These are phyloP conservation scores for Brachyalestes nurse DNA, from an alignment of 2,797 vertebrate species.

Conservation along the genomic window DNA sequence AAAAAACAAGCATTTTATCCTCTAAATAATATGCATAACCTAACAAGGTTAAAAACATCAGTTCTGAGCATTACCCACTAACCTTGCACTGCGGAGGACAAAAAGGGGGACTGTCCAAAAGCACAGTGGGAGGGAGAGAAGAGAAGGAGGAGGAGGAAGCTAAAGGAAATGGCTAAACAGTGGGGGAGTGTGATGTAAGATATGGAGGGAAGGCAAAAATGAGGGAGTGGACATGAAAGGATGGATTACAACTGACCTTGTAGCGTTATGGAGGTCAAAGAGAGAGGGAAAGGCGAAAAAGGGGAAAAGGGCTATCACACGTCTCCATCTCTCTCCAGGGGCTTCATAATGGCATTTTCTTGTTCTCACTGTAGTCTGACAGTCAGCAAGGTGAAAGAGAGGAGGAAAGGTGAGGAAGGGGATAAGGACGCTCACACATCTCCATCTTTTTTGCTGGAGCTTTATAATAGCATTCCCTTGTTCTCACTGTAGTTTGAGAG, in stretches of 20 bases:
- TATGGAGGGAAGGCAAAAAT: slow-evolving; percentile 24
- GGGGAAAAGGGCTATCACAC: neutral
- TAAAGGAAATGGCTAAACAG: slow-evolving; percentile 20
- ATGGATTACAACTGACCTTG: slow-evolving; percentile 54
- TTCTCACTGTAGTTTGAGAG: neutral
- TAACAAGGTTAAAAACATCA: too few relatives aligned
- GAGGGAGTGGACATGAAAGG: slow-evolving; percentile 24
- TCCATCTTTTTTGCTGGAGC: slow-evolving; percentile 10
- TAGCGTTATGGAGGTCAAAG: slow-evolving; percentile 28
- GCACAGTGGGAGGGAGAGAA: neutral
- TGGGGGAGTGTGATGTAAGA: slow-evolving; percentile 23
- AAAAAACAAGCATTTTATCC: too few relatives aligned
- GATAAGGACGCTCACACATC: neutral
- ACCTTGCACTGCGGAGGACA: slow-evolving; percentile 21
- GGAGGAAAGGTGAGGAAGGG: slow-evolving; percentile 6
- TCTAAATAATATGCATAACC: too few relatives aligned
- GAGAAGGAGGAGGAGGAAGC: neutral
- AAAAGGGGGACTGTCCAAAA: slow-evolving; percentile 10
- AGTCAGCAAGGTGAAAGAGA: slow-evolving; percentile 3
- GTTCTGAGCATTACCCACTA: slow-evolving; percentile 7
- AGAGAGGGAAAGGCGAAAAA: slow-evolving; percentile 4
- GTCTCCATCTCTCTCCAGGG: slow-evolving; percentile 15
- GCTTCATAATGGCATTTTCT: slow-evolving; percentile 33
- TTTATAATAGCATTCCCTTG: slow-evolving; percentile 42
- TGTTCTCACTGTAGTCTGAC: slow-evolving; percentile 10